These are phyloP conservation scores for Myotis planiceps DNA, from an alignment of 2,797 vertebrate genomes.

Conservation along the genomic window DNA sequence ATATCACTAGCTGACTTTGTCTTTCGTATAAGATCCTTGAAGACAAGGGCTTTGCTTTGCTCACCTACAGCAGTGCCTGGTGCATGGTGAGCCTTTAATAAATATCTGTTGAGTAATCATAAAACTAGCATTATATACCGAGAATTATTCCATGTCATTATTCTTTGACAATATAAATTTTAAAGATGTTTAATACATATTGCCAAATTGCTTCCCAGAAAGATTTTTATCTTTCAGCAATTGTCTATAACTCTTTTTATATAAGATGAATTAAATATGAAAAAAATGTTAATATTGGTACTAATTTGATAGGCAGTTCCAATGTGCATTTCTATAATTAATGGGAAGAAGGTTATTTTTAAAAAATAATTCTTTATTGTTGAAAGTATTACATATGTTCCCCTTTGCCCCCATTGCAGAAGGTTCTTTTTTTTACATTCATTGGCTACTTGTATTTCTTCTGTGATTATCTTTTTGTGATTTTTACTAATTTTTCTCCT, in stretches of 20 bases:
- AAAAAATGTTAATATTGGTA: constrained; percentile 30
- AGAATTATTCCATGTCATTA: not conserved
- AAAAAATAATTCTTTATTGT: too few species aligned
- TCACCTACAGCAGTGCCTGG: not conserved
- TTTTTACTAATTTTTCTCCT: constrained; percentile 39
- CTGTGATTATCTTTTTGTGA: not conserved
- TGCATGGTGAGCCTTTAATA: not conserved
- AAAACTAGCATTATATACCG: not conserved
- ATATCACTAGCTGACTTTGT: not conserved
- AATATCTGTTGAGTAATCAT: constrained; percentile 28
- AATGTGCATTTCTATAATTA: not conserved
- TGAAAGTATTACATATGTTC: too few species aligned
- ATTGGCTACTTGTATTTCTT: not conserved
- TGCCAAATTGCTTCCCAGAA: not conserved
- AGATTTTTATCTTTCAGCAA: constrained; percentile 36
- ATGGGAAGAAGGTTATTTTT: not conserved
- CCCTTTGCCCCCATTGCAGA: not conserved
- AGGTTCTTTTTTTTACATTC: not conserved
- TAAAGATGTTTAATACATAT: constrained; percentile 14
- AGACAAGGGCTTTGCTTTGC: not conserved
- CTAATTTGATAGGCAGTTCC: constrained; percentile 5
- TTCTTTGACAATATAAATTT: constrained; percentile 2
- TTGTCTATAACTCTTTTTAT: constrained; percentile 12
- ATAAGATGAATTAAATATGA: constrained; percentile 43
- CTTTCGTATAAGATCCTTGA: not conserved